Conservation (phyloP, 1,140 invertebrate species). For the Amyelois transitella region DNA sequence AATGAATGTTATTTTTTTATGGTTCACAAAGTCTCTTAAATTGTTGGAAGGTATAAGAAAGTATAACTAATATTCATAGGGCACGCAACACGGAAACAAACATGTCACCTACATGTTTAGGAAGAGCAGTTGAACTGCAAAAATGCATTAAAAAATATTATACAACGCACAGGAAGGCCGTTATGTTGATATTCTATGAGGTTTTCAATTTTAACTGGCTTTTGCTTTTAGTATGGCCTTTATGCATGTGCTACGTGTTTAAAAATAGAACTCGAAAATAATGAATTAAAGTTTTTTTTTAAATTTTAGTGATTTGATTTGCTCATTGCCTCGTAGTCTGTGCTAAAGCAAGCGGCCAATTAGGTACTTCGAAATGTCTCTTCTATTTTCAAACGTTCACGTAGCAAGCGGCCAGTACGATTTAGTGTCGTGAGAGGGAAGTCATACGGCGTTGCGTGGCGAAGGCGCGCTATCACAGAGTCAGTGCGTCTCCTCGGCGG, state of each 20-base stretch:
- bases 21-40: no score
- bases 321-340: no score
- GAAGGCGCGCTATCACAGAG: conserved; percentile 16
- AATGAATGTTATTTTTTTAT: not conserved
- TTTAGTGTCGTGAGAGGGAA: no score
- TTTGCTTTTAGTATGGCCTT: not conserved
- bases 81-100: not conserved
- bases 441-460: not conserved
- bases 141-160: not conserved
- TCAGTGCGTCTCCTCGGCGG: conserved; percentile 70
- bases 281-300: no score
- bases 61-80: not conserved
- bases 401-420: no score
- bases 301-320: no score
- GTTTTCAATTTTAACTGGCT: not conserved
- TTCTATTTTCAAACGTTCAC: no score
- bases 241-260: not conserved
- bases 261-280: no score
- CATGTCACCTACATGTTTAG: not conserved
- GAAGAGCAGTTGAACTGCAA: not conserved
- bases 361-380: no score
- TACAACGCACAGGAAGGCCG: not conserved
- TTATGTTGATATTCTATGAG: not conserved
- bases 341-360: no score
- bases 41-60: not conserved